Percentiles rank a stretch among this genome's conserved stretches.
Conservation (phyloP, 2,797 vertebrate species). For the Choloepus didactylus region DNA sequence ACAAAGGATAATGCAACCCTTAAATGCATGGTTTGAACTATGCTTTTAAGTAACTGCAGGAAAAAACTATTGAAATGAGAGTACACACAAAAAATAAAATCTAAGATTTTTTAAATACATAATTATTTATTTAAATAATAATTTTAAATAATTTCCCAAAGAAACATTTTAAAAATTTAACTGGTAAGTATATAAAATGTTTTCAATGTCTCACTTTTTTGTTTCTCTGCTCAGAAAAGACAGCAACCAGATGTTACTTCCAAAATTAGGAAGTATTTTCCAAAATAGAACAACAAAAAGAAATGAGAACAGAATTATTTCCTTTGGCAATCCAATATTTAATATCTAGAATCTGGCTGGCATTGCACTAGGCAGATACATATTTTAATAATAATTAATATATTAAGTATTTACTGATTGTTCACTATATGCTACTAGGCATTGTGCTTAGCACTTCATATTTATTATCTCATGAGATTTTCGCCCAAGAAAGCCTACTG, state of each 20-base stretch:
- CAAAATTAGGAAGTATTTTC: constrained; percentile 36
- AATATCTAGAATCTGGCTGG: not conserved
- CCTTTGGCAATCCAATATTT: constrained; percentile 1
- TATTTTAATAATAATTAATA: not conserved
- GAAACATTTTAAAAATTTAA: constrained; percentile 1
- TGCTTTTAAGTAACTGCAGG: constrained; percentile 48
- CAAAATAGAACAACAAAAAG: constrained; percentile 43
- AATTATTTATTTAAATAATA: not conserved
- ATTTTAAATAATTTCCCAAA: not conserved
- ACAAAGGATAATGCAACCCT: constrained; percentile 9
- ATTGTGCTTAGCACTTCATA: not conserved
- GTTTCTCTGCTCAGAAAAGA: constrained; percentile 5
- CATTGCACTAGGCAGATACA: not conserved
- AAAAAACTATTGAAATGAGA: constrained; percentile 37
- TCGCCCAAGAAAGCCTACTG: not conserved
- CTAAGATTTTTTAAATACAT: not conserved
- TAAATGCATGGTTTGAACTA: constrained; percentile 41
- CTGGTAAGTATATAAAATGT: constrained; percentile 4
- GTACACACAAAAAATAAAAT: not conserved
- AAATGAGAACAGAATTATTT: not conserved
- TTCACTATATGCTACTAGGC: not conserved
- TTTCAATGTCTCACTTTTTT: constrained; percentile 10
- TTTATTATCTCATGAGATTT: constrained; percentile 11
- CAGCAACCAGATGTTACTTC: not conserved
- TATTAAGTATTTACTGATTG: not conserved